Conservation (phyloP, 2,797 vertebrate species). For the Megaceryle alcyon region DNA sequence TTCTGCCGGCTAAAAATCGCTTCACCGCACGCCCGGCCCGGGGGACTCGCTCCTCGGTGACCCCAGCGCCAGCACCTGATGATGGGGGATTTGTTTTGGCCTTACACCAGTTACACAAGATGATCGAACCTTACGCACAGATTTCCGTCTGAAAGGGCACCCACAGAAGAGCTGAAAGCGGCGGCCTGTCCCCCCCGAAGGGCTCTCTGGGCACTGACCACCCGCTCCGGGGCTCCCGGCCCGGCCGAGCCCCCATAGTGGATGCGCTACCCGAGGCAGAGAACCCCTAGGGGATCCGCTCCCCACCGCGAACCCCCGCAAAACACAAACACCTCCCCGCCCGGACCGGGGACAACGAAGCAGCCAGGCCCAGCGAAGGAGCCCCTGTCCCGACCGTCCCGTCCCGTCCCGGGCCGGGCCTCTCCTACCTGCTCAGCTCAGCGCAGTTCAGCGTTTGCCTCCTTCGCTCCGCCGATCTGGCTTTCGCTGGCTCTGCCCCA, state of each 20-base stretch:
- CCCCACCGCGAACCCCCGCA: too few species aligned
- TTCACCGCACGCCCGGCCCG: background rate
- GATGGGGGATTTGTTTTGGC: background rate
- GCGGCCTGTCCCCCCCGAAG: background rate
- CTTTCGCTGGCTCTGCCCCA: background rate
- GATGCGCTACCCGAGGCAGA: background rate
- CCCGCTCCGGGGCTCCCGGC: background rate
- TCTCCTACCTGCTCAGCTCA: background rate
- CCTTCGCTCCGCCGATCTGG: background rate
- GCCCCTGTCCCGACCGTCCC: too few species aligned
- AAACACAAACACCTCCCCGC: too few species aligned
- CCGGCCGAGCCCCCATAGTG: background rate
- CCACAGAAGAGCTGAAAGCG: background rate
- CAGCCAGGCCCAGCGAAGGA: too few species aligned
- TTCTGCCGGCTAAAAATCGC: background rate
- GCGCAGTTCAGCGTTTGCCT: fast-evolving
- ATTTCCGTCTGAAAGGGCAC: too few species aligned
- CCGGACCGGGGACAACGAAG: too few species aligned
- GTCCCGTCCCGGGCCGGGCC: too few species aligned
- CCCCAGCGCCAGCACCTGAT: background rate
- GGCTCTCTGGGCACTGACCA: background rate
- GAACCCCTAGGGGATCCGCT: background rate
- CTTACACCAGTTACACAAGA: background rate
- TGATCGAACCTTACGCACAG: background rate
- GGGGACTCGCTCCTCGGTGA: background rate